Evolutionary conservation across 2,113 vertebrate genomes (phyloP).

Genomic region (Tenrec ecaudatus): DNA sequence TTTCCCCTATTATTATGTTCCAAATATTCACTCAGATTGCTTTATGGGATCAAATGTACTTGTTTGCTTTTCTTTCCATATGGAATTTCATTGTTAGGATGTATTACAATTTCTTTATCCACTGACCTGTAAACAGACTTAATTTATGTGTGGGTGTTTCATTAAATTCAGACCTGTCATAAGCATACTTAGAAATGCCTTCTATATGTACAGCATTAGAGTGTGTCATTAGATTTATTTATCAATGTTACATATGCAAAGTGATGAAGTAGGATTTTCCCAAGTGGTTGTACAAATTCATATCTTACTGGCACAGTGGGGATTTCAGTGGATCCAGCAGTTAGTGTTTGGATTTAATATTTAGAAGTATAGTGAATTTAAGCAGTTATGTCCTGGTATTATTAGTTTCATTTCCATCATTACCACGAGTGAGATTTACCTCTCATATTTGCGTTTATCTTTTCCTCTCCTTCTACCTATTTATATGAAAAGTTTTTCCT

Average conservation of each 20-base stretch:
- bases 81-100: neutral
- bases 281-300: too few species aligned
- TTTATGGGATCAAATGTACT: too few species aligned
- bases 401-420: neutral
- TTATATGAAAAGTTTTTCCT: neutral
- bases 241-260: neutral
- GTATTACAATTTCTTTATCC: neutral
- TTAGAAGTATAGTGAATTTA: neutral
- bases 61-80: neutral
- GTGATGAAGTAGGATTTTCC: too few species aligned
- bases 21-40: neutral
- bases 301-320: neutral
- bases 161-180: neutral
- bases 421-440: too few species aligned
- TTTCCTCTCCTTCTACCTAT: neutral
- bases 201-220: neutral
- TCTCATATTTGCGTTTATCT: neutral
- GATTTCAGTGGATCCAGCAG: neutral
- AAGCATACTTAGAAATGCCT: neutral
- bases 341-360: neutral
- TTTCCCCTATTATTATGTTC: neutral
- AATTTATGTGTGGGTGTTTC: neutral
- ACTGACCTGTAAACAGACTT: neutral
- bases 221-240: too few species aligned
- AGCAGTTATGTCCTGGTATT: fast-evolving